Evolutionary conservation across 2,113 vertebrate genomes (phyloP), one percentile per base, ranked within the genome.

Genomic region (Otus sunia): DNA sequence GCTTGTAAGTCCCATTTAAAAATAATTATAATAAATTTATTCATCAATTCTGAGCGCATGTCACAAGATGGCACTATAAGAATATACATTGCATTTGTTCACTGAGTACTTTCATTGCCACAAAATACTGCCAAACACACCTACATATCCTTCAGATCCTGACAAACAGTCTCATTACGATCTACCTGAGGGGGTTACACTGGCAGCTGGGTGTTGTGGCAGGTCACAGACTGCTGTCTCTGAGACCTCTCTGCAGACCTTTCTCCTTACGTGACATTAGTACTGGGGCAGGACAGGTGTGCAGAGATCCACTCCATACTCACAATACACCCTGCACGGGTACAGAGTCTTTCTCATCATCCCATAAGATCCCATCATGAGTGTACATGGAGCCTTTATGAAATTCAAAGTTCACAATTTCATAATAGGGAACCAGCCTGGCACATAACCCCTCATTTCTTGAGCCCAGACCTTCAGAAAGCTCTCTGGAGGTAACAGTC

Each of bases 51-150:
- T 45, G 58, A 30, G 23, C 2, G 27, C 43, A 15, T 56, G 92
- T 73, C 97, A 94, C 95, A 72, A 96, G 97, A 75, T 97, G 97
- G 97, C 97, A 95, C 71, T 96, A 50, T 72, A 73, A 80, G 95
- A 94, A 86, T 90, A 86, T 3, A 6, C 58, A 49, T 58, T 16
- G 27, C 45, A 0, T 39, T 62, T 90, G 25, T 18, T 66, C 36
- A 1, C 27, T 3, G 13, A 13, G 15, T 3, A 49, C 29, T 92
- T 60, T 30, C 36, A 2, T 18, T 36, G 18, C 68, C 47, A 4
- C 47, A 7, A 12, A 72, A 22, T 1, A 0, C 39, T 52, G 43
- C 50, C 47, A 15, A 36, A 34, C 4, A 11, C 27, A 1, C 18
- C 34, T 11, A 4, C 3, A 0, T 1, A 3, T 25, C 64, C 69